Conservation (phyloP, 1,140 invertebrate species). For the Euwallacea similis region DNA sequence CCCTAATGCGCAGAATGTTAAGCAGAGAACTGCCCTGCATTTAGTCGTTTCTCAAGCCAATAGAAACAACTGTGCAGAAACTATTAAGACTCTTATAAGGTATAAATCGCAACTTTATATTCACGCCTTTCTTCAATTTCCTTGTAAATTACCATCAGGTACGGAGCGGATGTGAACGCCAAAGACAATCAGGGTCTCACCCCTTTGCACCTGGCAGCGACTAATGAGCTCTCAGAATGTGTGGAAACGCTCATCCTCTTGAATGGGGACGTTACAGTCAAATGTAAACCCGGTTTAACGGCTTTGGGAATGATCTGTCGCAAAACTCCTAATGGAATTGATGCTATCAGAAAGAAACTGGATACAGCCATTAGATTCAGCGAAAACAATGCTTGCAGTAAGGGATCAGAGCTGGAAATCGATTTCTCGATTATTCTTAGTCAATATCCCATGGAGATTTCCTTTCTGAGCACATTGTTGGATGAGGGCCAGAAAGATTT, state of each 20-base stretch:
- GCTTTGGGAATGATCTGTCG: constrained; percentile 77
- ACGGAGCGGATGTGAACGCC: constrained; percentile 79
- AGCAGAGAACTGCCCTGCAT: constrained; percentile 75
- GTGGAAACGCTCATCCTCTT: constrained; percentile 79
- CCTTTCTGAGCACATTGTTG: constrained; percentile 76
- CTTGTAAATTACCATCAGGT: constrained; percentile 44
- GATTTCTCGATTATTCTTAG: constrained; percentile 73
- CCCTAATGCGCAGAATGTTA: constrained; percentile 73
- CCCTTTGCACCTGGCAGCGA: constrained; percentile 82
- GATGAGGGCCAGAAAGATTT: constrained; percentile 82
- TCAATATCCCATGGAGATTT: constrained; percentile 76
- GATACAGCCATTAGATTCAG: constrained; percentile 75
- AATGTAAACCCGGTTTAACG: constrained; percentile 77
- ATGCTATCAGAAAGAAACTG: constrained; percentile 72
- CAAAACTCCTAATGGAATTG: constrained; percentile 77
- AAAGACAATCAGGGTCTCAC: constrained; percentile 87
- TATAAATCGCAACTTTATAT: neutral
- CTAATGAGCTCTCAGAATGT: constrained; percentile 78
- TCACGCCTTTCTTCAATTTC: neutral
- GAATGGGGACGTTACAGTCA: constrained; percentile 80
- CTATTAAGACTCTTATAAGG: constrained; percentile 70
- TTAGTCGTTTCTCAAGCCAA: constrained; percentile 71
- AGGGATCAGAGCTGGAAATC: constrained; percentile 75
- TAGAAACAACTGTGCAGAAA: constrained; percentile 66
- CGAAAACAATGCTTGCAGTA: constrained; percentile 70